Percentiles rank a stretch among this genome's conserved stretches.
phyloP scores from a whole-genome alignment of 2,888 invertebrate genomes.

The Cecidostiba fungosa region DNA sequence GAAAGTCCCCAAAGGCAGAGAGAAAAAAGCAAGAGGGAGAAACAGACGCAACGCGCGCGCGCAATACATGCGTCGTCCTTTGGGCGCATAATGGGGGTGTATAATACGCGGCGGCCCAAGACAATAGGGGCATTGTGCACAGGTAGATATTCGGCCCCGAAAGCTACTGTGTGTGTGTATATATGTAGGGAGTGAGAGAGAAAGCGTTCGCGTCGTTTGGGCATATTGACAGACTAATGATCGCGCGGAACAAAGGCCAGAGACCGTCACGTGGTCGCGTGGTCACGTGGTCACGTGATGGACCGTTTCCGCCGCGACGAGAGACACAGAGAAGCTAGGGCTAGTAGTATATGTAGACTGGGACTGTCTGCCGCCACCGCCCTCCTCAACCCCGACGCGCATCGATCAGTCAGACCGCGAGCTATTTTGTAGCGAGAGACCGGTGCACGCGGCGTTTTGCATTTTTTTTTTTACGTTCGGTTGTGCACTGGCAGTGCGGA shows the following conservation, averaged over 20 bases:
- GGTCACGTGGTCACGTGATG: conserved; percentile 79
- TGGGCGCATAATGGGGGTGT: conserved; percentile 77
- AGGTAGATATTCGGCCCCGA: conserved; percentile 74
- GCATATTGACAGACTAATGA: conserved; percentile 81
- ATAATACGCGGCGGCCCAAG: conserved; percentile 77
- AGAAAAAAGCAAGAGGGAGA: background rate
- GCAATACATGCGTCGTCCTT: conserved; percentile 56
- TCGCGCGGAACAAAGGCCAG: conserved; percentile 78
- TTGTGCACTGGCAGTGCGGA: background rate
- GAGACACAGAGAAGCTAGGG: background rate
- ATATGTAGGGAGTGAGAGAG: conserved; percentile 59
- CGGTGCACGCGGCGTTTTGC: background rate
- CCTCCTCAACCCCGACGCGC: conserved; percentile 71
- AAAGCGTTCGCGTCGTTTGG: conserved; percentile 76
- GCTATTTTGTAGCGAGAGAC: background rate
- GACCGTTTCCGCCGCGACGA: conserved; percentile 78
- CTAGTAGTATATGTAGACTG: background rate
- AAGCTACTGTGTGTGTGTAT: conserved; percentile 49
- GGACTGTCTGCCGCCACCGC: conserved; percentile 64
- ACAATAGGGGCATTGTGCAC: conserved; percentile 78
- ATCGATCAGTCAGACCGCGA: conserved; percentile 54
- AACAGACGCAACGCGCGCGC: conserved; percentile 23
- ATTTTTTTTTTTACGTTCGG: background rate
- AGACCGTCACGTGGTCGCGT: conserved; percentile 75
- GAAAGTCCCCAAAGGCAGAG: conserved; percentile 49